Evolutionary conservation across 2,797 vertebrate species (phyloP), one percentile per base, ranked within the genome.

Genomic region (Danio tinwini): DNA sequence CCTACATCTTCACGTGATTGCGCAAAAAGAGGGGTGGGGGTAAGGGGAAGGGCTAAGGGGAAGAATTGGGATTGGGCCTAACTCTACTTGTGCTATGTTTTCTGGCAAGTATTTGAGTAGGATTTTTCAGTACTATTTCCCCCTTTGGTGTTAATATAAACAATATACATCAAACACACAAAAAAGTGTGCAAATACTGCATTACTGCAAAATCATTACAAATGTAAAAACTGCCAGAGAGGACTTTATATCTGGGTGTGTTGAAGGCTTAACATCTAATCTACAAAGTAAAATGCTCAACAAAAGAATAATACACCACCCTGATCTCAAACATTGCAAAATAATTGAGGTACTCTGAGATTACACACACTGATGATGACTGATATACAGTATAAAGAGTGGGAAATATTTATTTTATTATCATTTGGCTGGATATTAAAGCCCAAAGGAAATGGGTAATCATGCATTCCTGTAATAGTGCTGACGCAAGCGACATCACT

Each of bases 131-230:
- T 29, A 29, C 29, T 29, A 29, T 29, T 29, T 29, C 29, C 29
- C 29, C 29, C 29, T 29, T 29, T 29, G 29, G 29, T 29, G 29
- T 70, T 40, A 70, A 70, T 70, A 52, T 68, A 70, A 8, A 70
- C 5, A 55, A 55, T 39, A 29, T 3, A 17, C 21, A 53, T 70
- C 16, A 70, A 52, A 67, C 7, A 19, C 63, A 21, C n/a, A 21
- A 13, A 42, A 17, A 7, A 44, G 1, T 17, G n/a, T 5, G 17
- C 44, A 47, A 67, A 47, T 45, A 47, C 67, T 67, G 44, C 40
- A 52, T 11, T 13, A 29, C 29, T 29, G 29, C 29, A 11, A n/a
- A 63, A 63, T 40, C 12, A 61, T 64, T 44, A 44, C n/a, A 64
- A 64, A 61, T 39, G 29, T 7, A 61, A 6, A 47, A 40, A 11